Percentiles rank a stretch among this genome's conserved stretches.
Evolutionary conservation across 2,113 vertebrate genomes (phyloP).

Genomic region (Peromyscus californicus): DNA sequence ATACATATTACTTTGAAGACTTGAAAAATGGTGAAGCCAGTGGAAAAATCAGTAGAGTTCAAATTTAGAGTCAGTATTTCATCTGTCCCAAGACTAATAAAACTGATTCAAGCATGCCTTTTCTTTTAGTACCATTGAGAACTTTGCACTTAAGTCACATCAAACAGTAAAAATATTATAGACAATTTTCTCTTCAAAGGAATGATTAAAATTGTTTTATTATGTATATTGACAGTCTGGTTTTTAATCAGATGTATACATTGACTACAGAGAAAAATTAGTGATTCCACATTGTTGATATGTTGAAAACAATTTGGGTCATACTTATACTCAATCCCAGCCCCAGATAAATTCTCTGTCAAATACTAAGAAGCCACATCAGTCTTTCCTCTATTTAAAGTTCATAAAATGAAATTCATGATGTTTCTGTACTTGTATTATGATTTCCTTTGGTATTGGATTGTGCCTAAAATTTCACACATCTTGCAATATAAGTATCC

Average conservation of each 20-base stretch:
- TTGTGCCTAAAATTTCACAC: background rate
- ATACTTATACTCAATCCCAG: background rate
- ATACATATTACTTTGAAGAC: background rate
- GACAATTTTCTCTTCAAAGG: background rate
- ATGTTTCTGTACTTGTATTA: background rate
- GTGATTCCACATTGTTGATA: background rate
- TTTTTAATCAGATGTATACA: background rate
- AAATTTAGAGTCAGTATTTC: constrained; percentile 3
- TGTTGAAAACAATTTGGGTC: background rate
- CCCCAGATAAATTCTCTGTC: background rate
- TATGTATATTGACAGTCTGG: background rate
- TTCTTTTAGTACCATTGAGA: background rate
- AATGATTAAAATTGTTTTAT: background rate
- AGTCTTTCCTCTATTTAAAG: background rate
- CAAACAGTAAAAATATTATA: background rate
- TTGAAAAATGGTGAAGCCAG: background rate
- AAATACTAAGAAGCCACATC: background rate
- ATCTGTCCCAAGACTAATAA: background rate
- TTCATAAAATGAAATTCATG: background rate
- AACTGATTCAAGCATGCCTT: background rate
- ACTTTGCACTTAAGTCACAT: background rate
- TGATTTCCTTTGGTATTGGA: background rate
- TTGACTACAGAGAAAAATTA: background rate
- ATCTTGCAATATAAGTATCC: background rate
- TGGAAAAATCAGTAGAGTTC: background rate